Percentiles rank a stretch among this genome's conserved stretches.
Conservation (phyloP, 2,888 invertebrate species). For the Metallyticus violacea region DNA sequence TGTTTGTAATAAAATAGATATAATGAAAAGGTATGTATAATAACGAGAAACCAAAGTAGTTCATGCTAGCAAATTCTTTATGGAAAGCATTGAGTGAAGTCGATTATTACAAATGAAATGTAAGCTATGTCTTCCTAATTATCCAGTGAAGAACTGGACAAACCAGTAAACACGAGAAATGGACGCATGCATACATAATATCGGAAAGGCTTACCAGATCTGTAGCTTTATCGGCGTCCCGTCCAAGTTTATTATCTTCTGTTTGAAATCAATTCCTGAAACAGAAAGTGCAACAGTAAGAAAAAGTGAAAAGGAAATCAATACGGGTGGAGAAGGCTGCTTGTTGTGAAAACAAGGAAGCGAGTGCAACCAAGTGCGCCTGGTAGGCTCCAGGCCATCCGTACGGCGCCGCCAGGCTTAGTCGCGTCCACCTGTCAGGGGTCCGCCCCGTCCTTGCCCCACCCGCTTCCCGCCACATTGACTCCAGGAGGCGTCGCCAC, state of each 20-base stretch:
- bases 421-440: no score
- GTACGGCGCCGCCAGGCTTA: neutral
- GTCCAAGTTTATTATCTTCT: constrained; percentile 83
- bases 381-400: neutral
- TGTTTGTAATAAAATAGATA: no score
- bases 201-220: constrained; percentile 55
- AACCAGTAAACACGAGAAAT: no score
- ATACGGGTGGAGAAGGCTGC: neutral
- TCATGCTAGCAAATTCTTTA: no score
- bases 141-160: no score
- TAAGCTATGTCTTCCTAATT: no score
- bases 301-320: constrained; percentile 24
- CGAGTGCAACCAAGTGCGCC: neutral
- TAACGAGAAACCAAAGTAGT: no score
- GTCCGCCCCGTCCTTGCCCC: no score
- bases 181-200: neutral
- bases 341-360: neutral
- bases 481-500: neutral
- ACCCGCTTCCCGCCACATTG: no score
- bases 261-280: constrained; percentile 85
- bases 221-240: constrained; percentile 81
- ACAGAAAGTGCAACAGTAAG: constrained; percentile 32
- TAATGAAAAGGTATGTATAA: no score
- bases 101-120: no score
- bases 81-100: no score